Evolutionary conservation across 2,113 vertebrate genomes (phyloP).

Genomic region (Piprites chloris): DNA sequence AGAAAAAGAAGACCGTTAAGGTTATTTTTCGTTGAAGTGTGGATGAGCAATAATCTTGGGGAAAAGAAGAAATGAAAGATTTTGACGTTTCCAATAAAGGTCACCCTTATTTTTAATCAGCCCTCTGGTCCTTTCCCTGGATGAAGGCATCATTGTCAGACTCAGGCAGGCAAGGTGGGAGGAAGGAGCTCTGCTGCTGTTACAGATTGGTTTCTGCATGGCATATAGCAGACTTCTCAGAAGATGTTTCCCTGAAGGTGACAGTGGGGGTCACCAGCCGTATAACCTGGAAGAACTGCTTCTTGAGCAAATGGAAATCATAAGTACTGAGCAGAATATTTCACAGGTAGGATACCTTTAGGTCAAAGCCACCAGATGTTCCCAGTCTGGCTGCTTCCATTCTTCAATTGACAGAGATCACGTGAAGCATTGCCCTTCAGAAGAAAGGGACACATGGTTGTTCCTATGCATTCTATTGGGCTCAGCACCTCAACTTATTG

Average conservation of each 20-base stretch:
- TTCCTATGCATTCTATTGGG: background rate
- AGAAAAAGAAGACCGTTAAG: background rate
- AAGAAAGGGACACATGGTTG: background rate
- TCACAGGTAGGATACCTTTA: background rate
- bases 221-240: background rate
- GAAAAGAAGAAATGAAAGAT: conserved; percentile 39
- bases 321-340: background rate
- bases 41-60: background rate
- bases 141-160: background rate
- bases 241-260: background rate
- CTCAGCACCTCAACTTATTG: background rate
- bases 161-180: background rate
- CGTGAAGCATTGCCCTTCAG: background rate
- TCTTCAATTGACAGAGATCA: background rate
- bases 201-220: background rate
- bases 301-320: background rate
- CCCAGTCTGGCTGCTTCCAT: background rate
- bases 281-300: background rate
- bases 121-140: background rate
- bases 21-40: conserved; percentile 6
- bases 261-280: background rate
- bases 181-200: background rate
- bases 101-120: conserved; percentile 34
- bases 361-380: background rate
- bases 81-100: conserved; percentile 28